Conservation (phyloP, 1,140 invertebrate species). For the Drosophila orosa region DNA sequence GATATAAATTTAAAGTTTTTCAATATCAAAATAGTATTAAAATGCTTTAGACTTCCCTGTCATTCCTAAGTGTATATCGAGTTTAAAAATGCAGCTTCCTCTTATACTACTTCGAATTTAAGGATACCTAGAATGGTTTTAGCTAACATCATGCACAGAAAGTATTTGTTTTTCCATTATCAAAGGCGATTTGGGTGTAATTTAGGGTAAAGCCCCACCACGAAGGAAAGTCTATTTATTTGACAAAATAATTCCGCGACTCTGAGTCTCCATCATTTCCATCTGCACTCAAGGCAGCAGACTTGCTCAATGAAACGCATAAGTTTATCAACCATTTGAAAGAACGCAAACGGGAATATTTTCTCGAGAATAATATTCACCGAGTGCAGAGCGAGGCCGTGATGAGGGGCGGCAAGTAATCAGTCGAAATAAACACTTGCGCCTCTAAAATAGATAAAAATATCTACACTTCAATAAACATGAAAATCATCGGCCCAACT, state of each 20-base stretch:
- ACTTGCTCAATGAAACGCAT: conserved; percentile 44
- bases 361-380: conserved; percentile 59
- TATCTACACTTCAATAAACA: conserved; percentile 84
- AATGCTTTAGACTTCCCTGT: neutral
- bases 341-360: conserved; percentile 35
- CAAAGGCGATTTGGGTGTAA: conserved; percentile 19
- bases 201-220: conserved; percentile 43
- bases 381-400: conserved; percentile 19
- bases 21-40: too few species aligned
- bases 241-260: conserved; percentile 20
- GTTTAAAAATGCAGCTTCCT: neutral
- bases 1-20: too few species aligned
- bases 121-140: too few species aligned
- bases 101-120: too few species aligned
- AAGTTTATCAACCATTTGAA: conserved; percentile 71
- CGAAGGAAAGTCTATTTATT: conserved; percentile 54
- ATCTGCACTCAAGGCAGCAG: conserved; percentile 4
- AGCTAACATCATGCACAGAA: neutral
- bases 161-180: too few species aligned
- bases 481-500: conserved; percentile 70
- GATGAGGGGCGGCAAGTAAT: conserved; percentile 59
- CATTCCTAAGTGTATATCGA: neutral
- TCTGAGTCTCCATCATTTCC: neutral
- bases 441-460: conserved; percentile 83
- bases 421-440: conserved; percentile 81